phyloP scores from a whole-genome alignment of 2,888 invertebrate species.

The Amphiduros pacificus region DNA sequence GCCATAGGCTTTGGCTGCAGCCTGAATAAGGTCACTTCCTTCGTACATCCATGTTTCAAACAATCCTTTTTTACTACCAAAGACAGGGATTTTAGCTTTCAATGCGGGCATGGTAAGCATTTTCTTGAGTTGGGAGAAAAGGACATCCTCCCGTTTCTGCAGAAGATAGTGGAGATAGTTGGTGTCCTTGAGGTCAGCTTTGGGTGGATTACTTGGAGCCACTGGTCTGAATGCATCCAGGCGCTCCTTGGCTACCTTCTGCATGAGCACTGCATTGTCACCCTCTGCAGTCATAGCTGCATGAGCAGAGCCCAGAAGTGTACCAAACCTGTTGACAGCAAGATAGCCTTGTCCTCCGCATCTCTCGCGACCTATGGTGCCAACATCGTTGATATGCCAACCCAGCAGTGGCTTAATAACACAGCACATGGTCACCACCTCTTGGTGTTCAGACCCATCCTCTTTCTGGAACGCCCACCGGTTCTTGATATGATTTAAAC shows the following conservation, averaged over 20 bases:
- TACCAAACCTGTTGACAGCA: conserved; percentile 30
- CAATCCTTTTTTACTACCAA: conserved; percentile 26
- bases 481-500: conserved; percentile 29
- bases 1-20: conserved; percentile 29
- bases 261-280: conserved; percentile 34
- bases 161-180: conserved; percentile 22
- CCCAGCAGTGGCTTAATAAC: conserved; percentile 31
- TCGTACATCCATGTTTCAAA: conserved; percentile 35
- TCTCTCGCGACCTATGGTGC: conserved; percentile 28
- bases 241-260: conserved; percentile 33
- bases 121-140: conserved; percentile 24
- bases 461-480: conserved; percentile 20
- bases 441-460: conserved; percentile 29
- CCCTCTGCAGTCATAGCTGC: conserved; percentile 34
- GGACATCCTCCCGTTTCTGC: conserved; percentile 22
- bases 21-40: conserved; percentile 31
- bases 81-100: too few relatives aligned
- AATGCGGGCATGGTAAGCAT: conserved; percentile 14
- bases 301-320: conserved; percentile 28
- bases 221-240: conserved; percentile 24
- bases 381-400: conserved; percentile 30
- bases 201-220: conserved; percentile 3
- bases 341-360: conserved; percentile 36
- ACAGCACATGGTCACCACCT: conserved; percentile 34
- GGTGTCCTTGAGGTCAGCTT: conserved; percentile 1